These are phyloP conservation scores for Cephus sareptanus DNA, from an alignment of 2,888 invertebrate genomes.

Conservation along the genomic window DNA sequence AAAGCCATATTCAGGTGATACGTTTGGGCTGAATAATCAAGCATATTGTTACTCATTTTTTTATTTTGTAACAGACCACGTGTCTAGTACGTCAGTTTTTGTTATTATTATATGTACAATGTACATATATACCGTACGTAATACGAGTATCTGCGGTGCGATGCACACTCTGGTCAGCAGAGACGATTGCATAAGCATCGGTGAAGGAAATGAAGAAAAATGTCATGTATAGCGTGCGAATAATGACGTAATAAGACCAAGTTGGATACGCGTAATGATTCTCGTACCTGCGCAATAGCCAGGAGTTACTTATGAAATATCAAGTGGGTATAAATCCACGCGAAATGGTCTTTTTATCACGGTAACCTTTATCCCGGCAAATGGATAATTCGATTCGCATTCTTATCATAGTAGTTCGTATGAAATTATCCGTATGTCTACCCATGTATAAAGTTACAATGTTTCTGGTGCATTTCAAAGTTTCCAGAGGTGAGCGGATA, in stretches of 20 bases:
- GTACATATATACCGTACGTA: not conserved
- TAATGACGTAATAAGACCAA: conserved; percentile 30
- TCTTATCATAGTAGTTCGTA: not conserved
- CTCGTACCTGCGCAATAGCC: not conserved
- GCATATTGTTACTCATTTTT: not conserved
- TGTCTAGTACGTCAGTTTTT: not conserved
- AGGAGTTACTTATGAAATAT: not conserved
- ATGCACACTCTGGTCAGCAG: not conserved
- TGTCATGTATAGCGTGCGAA: conserved; percentile 26
- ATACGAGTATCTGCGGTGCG: not conserved
- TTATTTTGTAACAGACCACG: not conserved
- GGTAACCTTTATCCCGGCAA: not conserved
- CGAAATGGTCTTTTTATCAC: not conserved
- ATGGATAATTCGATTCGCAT: not conserved
- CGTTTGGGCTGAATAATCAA: too few species aligned
- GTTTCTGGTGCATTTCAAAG: not conserved
- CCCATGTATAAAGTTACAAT: not conserved
- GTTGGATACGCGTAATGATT: conserved; percentile 9
- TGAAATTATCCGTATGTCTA: not conserved
- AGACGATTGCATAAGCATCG: conserved; percentile 21
- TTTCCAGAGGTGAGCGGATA: not conserved
- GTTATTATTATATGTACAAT: not conserved
- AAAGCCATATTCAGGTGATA: too few species aligned
- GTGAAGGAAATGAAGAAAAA: conserved; percentile 38
- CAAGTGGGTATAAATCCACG: not conserved